Base-by-base conservation (phyloP, 1,140 invertebrate genomes). In the Andricus grossulariae region DNA sequence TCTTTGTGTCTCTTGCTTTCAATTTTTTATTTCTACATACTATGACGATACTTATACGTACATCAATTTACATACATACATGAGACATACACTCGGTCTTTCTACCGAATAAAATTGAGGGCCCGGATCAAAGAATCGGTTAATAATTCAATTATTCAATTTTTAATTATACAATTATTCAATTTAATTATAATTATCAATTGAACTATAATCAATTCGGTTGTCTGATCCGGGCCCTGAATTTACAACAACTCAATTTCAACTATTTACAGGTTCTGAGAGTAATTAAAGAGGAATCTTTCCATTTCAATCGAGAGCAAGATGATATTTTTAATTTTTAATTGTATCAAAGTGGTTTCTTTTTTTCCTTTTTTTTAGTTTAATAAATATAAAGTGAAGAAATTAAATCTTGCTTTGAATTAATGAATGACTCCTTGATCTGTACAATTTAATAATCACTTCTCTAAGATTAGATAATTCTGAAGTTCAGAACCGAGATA, bases 1-100 rank as follows among this genome's bases (percentile, higher is more conserved):
- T 77, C 81, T 74, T 80, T 81, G 79, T 66, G 73, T 83, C 79
- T 78, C 79, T 77, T 72, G n/a, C 74, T 72, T 76, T 83, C 73
- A 12, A 18, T 21, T 19, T 72, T n/a, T 74, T 19, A 25, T 39
- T 25, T 25, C n/a, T 39, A n/a, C 32, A 21, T 18, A 15, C 55
- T 73, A 50, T 54, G 32, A 32, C 60, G 25, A 66, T 66, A 66
- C 60, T 66, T 66, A 66, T 15, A 66, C 60, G 32, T 66, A 16
- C 60, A 66, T 66, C 32, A 25, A 66, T 39, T 25, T 32, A 19
- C 32, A 19, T 8, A 32, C 19, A 32, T 52, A 25, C 50, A 71
- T 70, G 52, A 18, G 49, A 49, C 39, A 72, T 75, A n/a, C 66
- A 18, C 50, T 52, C 71, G 10, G 32, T 50, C 15, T 85, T 71